Evolutionary conservation across 2,888 invertebrate species (phyloP).

Genomic region (Pardosa pseudoannulata): DNA sequence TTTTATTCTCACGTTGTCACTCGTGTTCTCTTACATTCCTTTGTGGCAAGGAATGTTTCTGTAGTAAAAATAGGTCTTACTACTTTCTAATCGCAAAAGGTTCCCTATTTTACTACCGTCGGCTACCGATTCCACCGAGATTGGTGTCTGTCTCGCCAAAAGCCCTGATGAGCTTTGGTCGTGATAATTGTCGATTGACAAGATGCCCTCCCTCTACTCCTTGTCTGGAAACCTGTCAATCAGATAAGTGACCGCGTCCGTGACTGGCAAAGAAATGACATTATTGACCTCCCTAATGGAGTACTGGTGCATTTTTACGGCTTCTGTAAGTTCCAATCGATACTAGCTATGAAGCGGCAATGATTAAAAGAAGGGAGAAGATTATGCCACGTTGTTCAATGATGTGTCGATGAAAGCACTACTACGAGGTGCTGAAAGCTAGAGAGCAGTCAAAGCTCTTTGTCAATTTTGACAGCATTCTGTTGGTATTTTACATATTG

Average conservation of each 20-base stretch:
- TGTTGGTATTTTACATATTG: too few species aligned
- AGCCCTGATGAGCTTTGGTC: constrained; percentile 26
- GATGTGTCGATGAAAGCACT: constrained; percentile 40
- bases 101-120: constrained; percentile 49
- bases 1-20: background rate
- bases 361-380: constrained; percentile 16
- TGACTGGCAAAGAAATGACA: constrained; percentile 61
- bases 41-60: constrained; percentile 16
- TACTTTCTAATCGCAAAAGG: constrained; percentile 56
- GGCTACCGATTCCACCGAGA: constrained; percentile 37
- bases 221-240: constrained; percentile 40
- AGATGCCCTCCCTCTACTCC: constrained; percentile 17
- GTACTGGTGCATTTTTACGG: constrained; percentile 43
- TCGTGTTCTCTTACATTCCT: background rate
- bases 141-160: constrained; percentile 16
- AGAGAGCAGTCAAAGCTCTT: too few species aligned
- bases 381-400: constrained; percentile 4
- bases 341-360: constrained; percentile 9
- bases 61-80: constrained; percentile 34
- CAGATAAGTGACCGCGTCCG: constrained; percentile 62
- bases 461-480: too few species aligned
- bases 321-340: constrained; percentile 31
- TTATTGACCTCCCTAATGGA: constrained; percentile 52
- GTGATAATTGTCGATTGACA: constrained; percentile 59
- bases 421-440: constrained; percentile 6